Percentiles rank a stretch among this genome's conserved stretches.
Conservation (phyloP, 2,888 invertebrate species). For the Perizoma affinitatum region DNA sequence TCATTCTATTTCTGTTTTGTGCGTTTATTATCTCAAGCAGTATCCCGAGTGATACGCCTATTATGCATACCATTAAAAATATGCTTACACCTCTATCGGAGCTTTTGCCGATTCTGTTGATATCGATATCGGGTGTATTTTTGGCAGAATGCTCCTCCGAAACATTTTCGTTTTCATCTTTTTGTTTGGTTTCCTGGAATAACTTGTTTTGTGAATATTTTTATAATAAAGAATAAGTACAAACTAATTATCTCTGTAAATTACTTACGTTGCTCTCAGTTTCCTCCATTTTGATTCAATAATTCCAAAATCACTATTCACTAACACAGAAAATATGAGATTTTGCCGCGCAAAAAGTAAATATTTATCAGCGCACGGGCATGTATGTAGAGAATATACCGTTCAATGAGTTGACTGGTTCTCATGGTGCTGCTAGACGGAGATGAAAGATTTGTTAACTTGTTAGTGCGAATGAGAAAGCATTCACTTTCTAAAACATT, state of each 20-base stretch:
- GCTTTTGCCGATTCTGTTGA: constrained; percentile 31
- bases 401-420: constrained; percentile 47
- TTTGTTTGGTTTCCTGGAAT: constrained; percentile 40
- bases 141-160: constrained; percentile 23
- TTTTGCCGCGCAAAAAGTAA: constrained; percentile 34
- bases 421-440: constrained; percentile 44
- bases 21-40: constrained; percentile 61
- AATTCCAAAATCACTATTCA: constrained; percentile 7
- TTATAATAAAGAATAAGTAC: too few relatives aligned
- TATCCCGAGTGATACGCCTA: constrained; percentile 65
- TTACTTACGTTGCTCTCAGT: constrained; percentile 34
- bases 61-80: constrained; percentile 64
- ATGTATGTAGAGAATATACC: constrained; percentile 46
- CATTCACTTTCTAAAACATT: constrained; percentile 73
- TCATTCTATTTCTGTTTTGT: constrained; percentile 49
- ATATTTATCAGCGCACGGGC: constrained; percentile 40
- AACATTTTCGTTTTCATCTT: constrained; percentile 33
- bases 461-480: constrained; percentile 51
- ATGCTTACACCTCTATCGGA: constrained; percentile 49
- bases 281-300: constrained; percentile 36
- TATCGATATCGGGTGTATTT: constrained; percentile 28
- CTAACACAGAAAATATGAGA: constrained; percentile 25
- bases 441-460: constrained; percentile 40
- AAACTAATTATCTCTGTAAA: background rate
- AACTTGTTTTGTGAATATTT: constrained; percentile 1